Evolutionary conservation across 2,113 vertebrate species (phyloP).

Genomic region (Crypturellus undulatus): DNA sequence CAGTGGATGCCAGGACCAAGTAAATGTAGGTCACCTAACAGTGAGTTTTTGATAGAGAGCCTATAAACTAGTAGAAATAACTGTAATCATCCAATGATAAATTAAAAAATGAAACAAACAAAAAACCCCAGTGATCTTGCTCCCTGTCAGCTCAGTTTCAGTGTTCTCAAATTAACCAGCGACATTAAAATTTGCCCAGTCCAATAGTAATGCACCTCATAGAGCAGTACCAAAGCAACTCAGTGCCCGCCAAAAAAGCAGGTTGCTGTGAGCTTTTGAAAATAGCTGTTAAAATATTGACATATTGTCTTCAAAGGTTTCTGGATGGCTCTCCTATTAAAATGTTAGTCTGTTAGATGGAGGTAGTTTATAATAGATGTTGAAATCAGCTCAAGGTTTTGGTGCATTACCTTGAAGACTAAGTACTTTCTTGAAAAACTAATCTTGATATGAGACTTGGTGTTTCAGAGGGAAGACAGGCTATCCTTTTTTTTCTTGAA

Average conservation of each 20-base stretch:
- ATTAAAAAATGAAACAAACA: not conserved
- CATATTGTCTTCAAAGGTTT: constrained; percentile 39
- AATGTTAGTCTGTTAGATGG: constrained; percentile 2
- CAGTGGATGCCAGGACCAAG: not conserved
- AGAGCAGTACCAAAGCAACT: constrained; percentile 9
- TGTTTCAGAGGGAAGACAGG: constrained; percentile 15
- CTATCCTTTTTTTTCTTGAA: constrained; percentile 37
- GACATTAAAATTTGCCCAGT: not conserved
- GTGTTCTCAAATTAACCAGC: not conserved
- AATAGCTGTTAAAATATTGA: constrained; percentile 47
- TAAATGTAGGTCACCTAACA: not conserved
- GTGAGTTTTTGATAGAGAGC: not conserved
- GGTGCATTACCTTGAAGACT: constrained; percentile 37
- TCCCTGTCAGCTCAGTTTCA: not conserved
- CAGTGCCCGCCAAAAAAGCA: constrained; percentile 18
- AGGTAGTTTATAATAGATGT: constrained; percentile 16
- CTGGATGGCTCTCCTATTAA: constrained; percentile 24
- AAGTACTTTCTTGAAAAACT: constrained; percentile 42
- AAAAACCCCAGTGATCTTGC: not conserved
- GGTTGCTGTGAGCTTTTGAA: constrained; percentile 25
- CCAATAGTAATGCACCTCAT: not conserved
- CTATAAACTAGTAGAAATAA: not conserved
- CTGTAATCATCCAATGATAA: not conserved
- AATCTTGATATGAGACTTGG: constrained; percentile 29
- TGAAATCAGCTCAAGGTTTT: not conserved